These are phyloP conservation scores for Gasterosteus nipponicus DNA, from an alignment of 2,113 vertebrate genomes.

Conservation along the genomic window DNA sequence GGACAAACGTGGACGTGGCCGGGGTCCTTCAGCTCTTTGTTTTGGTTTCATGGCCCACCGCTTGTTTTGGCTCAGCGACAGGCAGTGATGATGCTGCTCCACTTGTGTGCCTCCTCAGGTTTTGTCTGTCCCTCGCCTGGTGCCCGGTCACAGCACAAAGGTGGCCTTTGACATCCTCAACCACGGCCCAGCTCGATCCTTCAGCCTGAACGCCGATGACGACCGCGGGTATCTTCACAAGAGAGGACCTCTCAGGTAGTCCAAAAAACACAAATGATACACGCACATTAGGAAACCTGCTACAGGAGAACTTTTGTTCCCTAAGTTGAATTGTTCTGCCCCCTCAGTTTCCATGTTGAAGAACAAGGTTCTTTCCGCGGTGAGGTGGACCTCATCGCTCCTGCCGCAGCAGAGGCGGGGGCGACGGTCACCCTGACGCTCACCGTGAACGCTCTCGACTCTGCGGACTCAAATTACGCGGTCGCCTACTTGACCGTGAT, in stretches of 20 bases:
- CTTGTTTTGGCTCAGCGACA: not conserved
- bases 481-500: slow-evolving; percentile 82
- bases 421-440: slow-evolving; percentile 79
- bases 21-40: not conserved
- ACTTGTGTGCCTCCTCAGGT: slow-evolving; percentile 61
- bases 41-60: not conserved
- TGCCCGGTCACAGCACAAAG: slow-evolving; percentile 63
- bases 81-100: not conserved
- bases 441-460: slow-evolving; percentile 66
- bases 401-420: slow-evolving; percentile 68
- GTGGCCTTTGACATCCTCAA: slow-evolving; percentile 79
- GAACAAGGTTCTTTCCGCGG: slow-evolving; percentile 70
- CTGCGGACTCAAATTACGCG: slow-evolving; percentile 77
- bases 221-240: slow-evolving; percentile 80
- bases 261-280: not conserved
- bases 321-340: slow-evolving; percentile 1
- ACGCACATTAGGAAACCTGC: not conserved
- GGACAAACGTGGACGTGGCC: not conserved
- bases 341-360: slow-evolving; percentile 69
- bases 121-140: slow-evolving; percentile 44
- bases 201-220: slow-evolving; percentile 66
- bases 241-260: slow-evolving; percentile 69
- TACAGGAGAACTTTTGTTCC: not conserved
- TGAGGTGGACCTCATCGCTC: slow-evolving; percentile 77
- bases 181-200: slow-evolving; percentile 72